Percentiles rank a stretch among this genome's conserved stretches.
These are phyloP conservation scores for Thera obeliscata DNA, from an alignment of 2,888 invertebrate genomes.

Conservation along the genomic window DNA sequence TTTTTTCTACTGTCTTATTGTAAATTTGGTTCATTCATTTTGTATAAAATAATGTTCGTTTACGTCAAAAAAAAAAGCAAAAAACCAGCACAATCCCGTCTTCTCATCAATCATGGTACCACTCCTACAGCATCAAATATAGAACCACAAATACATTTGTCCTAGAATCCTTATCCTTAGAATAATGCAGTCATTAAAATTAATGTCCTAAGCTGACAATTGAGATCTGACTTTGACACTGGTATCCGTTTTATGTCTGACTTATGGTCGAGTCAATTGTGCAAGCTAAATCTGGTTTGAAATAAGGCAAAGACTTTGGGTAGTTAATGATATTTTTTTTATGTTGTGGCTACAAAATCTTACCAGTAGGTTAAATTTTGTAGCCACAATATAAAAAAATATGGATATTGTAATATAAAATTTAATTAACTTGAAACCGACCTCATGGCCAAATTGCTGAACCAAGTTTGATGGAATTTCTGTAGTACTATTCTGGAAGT, in stretches of 20 bases:
- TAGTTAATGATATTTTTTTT: slow-evolving; percentile 23
- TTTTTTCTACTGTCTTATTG: no score
- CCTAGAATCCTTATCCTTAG: slow-evolving; percentile 47
- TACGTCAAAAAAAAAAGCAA: not conserved
- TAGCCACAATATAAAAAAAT: no score
- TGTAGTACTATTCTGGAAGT: no score
- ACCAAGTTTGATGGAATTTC: no score
- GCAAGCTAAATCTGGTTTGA: slow-evolving; percentile 68
- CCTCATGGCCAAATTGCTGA: no score
- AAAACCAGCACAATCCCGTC: not conserved
- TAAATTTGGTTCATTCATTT: no score
- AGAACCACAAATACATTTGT: slow-evolving; percentile 38
- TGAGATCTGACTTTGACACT: slow-evolving; percentile 63
- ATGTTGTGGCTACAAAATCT: not conserved
- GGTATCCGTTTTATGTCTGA: slow-evolving; percentile 79
- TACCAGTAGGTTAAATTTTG: slow-evolving; percentile 7
- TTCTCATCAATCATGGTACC: not conserved
- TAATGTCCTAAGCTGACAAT: slow-evolving; percentile 65
- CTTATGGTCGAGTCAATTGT: slow-evolving; percentile 78
- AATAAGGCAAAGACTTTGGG: slow-evolving; percentile 52
- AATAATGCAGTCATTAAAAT: slow-evolving; percentile 64
- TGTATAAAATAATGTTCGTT: not conserved
- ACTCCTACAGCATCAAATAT: slow-evolving; percentile 14
- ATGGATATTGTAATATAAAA: no score
- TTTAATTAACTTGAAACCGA: no score